phyloP scores from a whole-genome alignment of 2,888 invertebrate genomes.

The Leptinotarsa haldemani region DNA sequence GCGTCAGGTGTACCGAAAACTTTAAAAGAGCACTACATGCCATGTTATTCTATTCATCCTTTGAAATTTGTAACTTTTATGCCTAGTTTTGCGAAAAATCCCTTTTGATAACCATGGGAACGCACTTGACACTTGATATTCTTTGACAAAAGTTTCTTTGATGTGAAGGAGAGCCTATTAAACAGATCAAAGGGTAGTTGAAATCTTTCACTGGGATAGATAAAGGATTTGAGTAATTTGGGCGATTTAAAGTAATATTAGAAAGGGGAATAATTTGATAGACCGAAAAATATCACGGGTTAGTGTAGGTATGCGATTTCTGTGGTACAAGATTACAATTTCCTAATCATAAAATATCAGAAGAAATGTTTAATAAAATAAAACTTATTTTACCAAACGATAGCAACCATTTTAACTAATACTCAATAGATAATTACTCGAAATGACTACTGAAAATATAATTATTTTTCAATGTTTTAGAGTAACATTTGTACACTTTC shows the following conservation, averaged over 20 bases:
- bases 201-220: not conserved
- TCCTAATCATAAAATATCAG: too few relatives aligned
- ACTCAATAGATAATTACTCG: too few relatives aligned
- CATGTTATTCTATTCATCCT: constrained; percentile 55
- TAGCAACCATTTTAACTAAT: too few relatives aligned
- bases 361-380: too few relatives aligned
- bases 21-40: constrained; percentile 40
- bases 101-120: constrained; percentile 62
- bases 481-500: too few relatives aligned
- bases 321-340: too few relatives aligned
- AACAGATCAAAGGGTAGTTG: constrained; percentile 10
- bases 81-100: constrained; percentile 60
- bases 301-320: too few relatives aligned
- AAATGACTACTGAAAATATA: too few relatives aligned
- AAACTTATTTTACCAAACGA: too few relatives aligned
- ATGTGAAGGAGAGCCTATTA: constrained; percentile 41
- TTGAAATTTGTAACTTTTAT: constrained; percentile 64
- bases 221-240: constrained; percentile 3
- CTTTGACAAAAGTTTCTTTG: constrained; percentile 40
- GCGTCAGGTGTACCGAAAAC: constrained; percentile 23
- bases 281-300: too few relatives aligned
- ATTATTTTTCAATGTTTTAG: too few relatives aligned
- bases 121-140: constrained; percentile 64
- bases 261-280: not conserved
- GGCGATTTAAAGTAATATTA: not conserved